Percentiles rank a stretch among this genome's conserved stretches.
These are phyloP conservation scores for Hyperoplus lanceolatus DNA, from an alignment of 2,797 vertebrate genomes.

Conservation along the genomic window DNA sequence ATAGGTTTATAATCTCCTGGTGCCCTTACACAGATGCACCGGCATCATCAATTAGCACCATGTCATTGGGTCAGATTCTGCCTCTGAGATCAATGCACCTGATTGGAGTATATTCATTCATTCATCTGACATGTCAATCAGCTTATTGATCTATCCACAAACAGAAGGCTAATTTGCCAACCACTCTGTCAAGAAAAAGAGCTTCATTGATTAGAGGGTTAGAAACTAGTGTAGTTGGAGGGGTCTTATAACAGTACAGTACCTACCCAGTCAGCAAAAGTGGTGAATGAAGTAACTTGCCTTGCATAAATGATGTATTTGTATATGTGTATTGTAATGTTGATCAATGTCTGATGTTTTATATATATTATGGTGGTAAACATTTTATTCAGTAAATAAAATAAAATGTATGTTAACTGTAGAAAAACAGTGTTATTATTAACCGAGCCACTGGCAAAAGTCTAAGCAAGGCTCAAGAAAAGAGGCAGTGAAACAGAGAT, in stretches of 20 bases:
- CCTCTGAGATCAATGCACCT: constrained; percentile 66
- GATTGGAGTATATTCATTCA: constrained; percentile 74
- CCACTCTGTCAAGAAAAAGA: constrained; percentile 65
- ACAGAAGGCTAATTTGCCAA: constrained; percentile 60
- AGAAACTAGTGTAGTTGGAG: constrained; percentile 46
- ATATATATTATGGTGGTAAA: constrained; percentile 66
- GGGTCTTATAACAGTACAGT: constrained; percentile 23
- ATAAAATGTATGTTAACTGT: constrained; percentile 41
- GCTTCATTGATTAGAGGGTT: constrained; percentile 70
- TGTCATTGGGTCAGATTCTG: constrained; percentile 42
- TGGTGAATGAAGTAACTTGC: constrained; percentile 30
- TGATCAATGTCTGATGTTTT: constrained; percentile 18
- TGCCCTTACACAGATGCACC: constrained; percentile 37
- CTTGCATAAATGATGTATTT: constrained; percentile 43
- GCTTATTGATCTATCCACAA: constrained; percentile 65
- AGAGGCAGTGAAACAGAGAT: constrained; percentile 32
- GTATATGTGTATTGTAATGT: constrained; percentile 44
- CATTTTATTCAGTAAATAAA: constrained; percentile 71
- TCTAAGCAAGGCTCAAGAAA: constrained; percentile 22
- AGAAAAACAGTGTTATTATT: constrained; percentile 38
- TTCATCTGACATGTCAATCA: constrained; percentile 72
- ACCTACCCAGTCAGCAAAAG: constrained; percentile 27
- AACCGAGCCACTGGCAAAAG: constrained; percentile 25
- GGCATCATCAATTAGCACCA: constrained; percentile 44
- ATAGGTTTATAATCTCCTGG: constrained; percentile 22